Conservation (phyloP, 2,888 invertebrate species). For the Lepidochitona cinerea region DNA sequence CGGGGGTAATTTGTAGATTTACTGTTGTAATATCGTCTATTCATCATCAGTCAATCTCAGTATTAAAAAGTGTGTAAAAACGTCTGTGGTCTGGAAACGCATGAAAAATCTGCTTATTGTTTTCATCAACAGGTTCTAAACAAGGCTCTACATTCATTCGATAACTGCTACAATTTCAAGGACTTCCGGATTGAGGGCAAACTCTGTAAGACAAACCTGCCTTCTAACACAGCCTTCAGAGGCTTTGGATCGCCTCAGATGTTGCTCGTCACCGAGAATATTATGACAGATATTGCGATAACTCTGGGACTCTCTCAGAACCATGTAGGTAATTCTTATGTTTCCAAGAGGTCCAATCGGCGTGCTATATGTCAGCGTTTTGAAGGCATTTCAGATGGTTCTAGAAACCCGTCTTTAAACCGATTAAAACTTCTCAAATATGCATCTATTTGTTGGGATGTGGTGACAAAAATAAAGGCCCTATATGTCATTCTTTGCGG, state of each 20-base stretch:
- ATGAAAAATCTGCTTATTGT: neutral
- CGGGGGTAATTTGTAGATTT: too few species aligned
- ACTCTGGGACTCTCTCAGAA: conserved; percentile 78
- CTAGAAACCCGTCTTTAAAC: too few species aligned
- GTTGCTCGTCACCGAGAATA: conserved; percentile 43
- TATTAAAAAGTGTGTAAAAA: neutral
- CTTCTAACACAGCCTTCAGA: conserved; percentile 93
- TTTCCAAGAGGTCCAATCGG: too few species aligned
- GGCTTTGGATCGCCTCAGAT: conserved; percentile 58
- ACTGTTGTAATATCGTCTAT: too few species aligned
- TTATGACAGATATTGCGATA: conserved; percentile 73
- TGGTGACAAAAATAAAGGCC: too few species aligned
- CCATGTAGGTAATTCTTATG: too few species aligned
- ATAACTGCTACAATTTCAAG: conserved; percentile 80
- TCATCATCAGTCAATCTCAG: neutral
- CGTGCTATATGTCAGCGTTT: too few species aligned
- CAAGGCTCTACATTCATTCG: conserved; percentile 77
- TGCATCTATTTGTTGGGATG: too few species aligned
- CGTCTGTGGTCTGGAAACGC: neutral
- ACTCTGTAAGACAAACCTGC: conserved; percentile 87
- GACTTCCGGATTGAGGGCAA: conserved; percentile 79
- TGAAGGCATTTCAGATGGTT: too few species aligned
- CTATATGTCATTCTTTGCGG: too few species aligned
- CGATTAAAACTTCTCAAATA: too few species aligned
- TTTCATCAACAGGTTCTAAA: conserved; percentile 79